Percentiles rank a stretch among this genome's conserved stretches.
These are phyloP conservation scores for Oncorhynchus kisutch DNA, from an alignment of 2,113 vertebrate genomes.

Conservation along the genomic window DNA sequence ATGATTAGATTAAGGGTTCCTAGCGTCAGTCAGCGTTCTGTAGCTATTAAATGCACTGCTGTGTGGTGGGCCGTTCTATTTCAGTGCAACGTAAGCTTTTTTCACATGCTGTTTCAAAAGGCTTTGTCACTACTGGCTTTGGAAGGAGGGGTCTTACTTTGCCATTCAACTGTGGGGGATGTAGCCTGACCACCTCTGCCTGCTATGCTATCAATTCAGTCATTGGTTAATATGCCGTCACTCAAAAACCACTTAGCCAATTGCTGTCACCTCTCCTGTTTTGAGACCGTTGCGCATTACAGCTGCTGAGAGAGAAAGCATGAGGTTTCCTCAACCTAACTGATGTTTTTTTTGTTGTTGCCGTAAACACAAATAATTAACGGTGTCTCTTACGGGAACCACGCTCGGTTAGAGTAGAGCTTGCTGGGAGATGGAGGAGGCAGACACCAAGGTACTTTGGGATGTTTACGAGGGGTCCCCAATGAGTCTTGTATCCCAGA, in stretches of 20 bases:
- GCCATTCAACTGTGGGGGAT: no score
- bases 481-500: background rate
- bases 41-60: background rate
- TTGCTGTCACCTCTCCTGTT: background rate
- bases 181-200: no score
- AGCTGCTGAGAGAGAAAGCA: background rate
- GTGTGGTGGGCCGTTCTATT: background rate
- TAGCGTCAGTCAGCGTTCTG: background rate
- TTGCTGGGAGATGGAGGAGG: background rate
- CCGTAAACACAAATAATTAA: background rate
- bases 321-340: background rate
- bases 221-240: background rate
- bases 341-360: background rate
- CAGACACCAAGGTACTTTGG: background rate
- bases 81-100: background rate
- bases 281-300: background rate
- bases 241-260: background rate
- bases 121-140: conserved; percentile 4
- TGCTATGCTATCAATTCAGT: background rate
- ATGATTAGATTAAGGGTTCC: background rate
- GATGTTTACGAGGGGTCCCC: background rate
- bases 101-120: background rate
- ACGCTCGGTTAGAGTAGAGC: background rate
- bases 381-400: background rate
- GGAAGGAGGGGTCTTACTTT: background rate